phyloP scores from a whole-genome alignment of 92 coral and sea anemone species.

The Zoanthus sansibaricus region DNA sequence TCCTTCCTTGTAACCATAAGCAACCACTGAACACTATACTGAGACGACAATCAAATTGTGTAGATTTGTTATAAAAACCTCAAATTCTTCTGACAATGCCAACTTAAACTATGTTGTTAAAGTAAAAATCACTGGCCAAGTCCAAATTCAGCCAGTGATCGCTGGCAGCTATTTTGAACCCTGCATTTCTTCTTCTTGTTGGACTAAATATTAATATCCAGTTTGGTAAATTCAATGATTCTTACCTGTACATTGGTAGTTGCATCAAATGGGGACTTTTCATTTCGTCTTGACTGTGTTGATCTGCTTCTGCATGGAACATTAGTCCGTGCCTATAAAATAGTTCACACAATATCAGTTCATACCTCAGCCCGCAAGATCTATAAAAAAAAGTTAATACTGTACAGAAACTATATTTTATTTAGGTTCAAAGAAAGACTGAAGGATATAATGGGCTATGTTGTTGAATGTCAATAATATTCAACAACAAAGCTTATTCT shows the following conservation, averaged over 20 bases:
- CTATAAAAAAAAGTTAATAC: background rate
- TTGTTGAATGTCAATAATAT: no score
- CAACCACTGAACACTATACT: no score
- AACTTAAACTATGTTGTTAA: no score
- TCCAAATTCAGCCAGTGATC: no score
- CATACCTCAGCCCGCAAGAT: background rate
- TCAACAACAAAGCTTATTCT: background rate
- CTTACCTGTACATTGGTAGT: slow-evolving; percentile 10
- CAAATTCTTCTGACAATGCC: background rate
- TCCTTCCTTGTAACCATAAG: background rate
- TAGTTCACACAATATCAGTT: background rate
- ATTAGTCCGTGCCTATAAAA: slow-evolving; percentile 18
- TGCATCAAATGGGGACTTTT: slow-evolving; percentile 14
- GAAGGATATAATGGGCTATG: no score
- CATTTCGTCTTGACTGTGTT: slow-evolving; percentile 8
- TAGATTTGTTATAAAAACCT: background rate
- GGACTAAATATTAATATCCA: background rate
- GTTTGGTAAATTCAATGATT: background rate
- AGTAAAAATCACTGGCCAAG: no score
- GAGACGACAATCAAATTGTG: background rate
- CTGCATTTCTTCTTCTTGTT: background rate
- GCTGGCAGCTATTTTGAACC: background rate
- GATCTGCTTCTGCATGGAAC: slow-evolving; percentile 10
- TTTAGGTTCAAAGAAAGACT: background rate
- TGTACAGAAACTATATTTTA: background rate